These are phyloP conservation scores for Sinocyclocheilus rhinocerous DNA, from an alignment of 2,113 vertebrate species.

Conservation along the genomic window DNA sequence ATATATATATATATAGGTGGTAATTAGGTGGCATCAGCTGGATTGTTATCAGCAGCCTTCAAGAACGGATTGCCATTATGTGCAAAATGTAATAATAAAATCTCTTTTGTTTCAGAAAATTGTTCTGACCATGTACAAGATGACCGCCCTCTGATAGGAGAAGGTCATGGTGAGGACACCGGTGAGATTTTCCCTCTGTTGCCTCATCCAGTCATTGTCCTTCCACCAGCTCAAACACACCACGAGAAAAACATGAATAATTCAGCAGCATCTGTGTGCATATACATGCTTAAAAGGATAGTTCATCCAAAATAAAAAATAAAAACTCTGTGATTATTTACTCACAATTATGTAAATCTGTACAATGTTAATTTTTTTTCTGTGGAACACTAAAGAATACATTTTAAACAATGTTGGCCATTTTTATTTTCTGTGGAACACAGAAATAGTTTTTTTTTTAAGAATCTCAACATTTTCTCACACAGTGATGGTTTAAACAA, in stretches of 20 bases:
- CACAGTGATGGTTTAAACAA: too few species aligned
- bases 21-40: neutral
- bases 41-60: neutral
- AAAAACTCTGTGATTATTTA: neutral
- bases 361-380: neutral
- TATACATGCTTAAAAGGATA: neutral
- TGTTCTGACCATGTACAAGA: neutral
- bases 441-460: neutral
- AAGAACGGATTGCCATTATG: neutral
- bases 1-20: too few species aligned
- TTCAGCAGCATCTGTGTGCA: neutral
- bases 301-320: neutral
- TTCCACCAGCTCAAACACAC: neutral
- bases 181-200: neutral
- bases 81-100: neutral
- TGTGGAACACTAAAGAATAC: neutral
- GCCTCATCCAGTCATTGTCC: neutral
- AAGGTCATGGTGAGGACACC: conserved; percentile 13
- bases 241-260: conserved; percentile 9
- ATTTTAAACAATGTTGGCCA: neutral
- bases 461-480: too few species aligned
- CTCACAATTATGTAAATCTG: neutral
- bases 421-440: neutral
- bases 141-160: neutral
- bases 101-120: neutral